phyloP scores from a whole-genome alignment of 2,113 vertebrate genomes.

The Pollimyrus isidori region DNA sequence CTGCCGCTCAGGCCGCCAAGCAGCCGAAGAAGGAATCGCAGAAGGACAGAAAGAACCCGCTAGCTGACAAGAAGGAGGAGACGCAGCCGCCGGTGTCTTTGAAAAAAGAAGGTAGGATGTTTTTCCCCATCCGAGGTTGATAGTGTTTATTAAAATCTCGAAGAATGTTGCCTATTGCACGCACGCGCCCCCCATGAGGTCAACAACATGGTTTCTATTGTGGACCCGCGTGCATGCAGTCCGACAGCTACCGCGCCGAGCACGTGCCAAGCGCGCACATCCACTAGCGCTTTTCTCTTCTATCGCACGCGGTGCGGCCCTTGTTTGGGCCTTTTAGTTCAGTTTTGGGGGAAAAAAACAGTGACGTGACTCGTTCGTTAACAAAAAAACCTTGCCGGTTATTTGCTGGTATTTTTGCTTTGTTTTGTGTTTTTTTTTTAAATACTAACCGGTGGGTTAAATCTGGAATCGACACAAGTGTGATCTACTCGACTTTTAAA shows the following conservation, averaged over 20 bases:
- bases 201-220: conserved; percentile 41
- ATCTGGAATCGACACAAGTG: background rate
- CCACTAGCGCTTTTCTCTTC: background rate
- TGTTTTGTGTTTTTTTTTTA: background rate
- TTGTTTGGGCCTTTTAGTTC: background rate
- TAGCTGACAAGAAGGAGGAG: conserved; percentile 75
- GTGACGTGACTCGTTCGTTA: background rate
- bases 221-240: background rate
- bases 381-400: background rate
- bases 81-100: conserved; percentile 64
- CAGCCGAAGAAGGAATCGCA: conserved; percentile 83
- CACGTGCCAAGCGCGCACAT: background rate
- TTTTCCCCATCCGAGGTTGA: background rate
- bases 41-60: conserved; percentile 78
- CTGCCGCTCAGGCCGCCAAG: conserved; percentile 73
- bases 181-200: conserved; percentile 41
- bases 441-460: background rate
- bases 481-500: background rate
- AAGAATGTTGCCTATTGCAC: background rate
- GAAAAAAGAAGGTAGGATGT: conserved; percentile 75
- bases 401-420: background rate
- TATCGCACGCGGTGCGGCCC: background rate
- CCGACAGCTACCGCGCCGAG: background rate
- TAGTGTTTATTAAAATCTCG: background rate
- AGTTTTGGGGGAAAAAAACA: background rate